These are phyloP conservation scores for Ericerus pela DNA, from an alignment of 1,140 invertebrate species.

Conservation along the genomic window DNA sequence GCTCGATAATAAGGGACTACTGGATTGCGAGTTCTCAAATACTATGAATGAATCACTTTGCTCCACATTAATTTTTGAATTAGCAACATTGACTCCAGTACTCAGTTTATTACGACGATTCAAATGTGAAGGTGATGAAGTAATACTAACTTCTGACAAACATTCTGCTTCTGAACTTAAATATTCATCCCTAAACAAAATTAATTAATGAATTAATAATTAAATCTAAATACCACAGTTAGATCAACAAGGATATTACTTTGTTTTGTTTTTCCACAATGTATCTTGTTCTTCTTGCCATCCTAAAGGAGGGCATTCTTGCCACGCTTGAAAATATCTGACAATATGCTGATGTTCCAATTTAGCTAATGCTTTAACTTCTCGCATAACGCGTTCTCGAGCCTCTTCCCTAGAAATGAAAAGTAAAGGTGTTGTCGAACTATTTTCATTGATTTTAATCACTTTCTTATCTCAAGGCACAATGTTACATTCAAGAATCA, in stretches of 20 bases:
- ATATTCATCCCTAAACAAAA: conserved; percentile 1
- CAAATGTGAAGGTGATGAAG: neutral
- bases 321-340: conserved; percentile 85
- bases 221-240: too few species aligned
- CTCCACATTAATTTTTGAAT: conserved; percentile 15
- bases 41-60: conserved; percentile 27
- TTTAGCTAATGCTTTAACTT: conserved; percentile 85
- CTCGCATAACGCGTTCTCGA: conserved; percentile 73
- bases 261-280: conserved; percentile 36
- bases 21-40: conserved; percentile 29
- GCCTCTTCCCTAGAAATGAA: conserved; percentile 46
- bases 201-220: neutral
- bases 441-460: too few species aligned
- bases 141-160: neutral
- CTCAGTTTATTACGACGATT: too few species aligned
- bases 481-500: too few species aligned
- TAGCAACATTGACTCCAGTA: too few species aligned
- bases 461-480: too few species aligned
- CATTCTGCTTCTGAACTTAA: neutral
- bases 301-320: conserved; percentile 70
- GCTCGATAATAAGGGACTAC: too few species aligned
- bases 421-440: conserved; percentile 11
- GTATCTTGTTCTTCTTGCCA: conserved; percentile 74
- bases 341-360: conserved; percentile 91
- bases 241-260: too few species aligned